Base-by-base conservation (phyloP, 2,113 vertebrate genomes). In the Otis tarda region DNA sequence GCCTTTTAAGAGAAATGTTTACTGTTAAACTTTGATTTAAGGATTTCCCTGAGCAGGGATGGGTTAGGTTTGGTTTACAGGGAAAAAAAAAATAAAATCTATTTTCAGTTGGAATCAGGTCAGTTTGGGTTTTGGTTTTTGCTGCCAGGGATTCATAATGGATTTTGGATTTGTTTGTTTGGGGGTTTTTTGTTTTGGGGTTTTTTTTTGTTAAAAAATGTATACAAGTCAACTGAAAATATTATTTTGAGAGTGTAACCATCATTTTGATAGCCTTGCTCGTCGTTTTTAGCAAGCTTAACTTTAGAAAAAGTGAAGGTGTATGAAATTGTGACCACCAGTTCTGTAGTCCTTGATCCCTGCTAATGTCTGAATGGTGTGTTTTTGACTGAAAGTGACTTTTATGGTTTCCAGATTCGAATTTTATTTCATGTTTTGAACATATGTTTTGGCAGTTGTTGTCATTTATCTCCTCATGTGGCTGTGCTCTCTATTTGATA, bases 391-490 rank as follows among this genome's bases (percentile, higher is more conserved):
- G 59, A 78, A 92, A 71, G 52, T 76, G 63, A 85, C 83, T 84
- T 77, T 88, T 95, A 87, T 78, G 53, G 49, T 91, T 95, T 97
- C 81, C 83, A 89, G 59, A 87, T 61, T 93, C 45, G 92, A 84
- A 88, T 94, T 94, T 59, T 93, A 78, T 95, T 89, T 93, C 39
- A 3, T 78, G 79, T 87, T 94, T 53, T 80, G 75, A 93, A 61
- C 87, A 17, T 90, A 14, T 88, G 30, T 94, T 95, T 94, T 95
- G 79, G 70, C 94, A 93, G 1, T 87, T 91, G 39, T 77, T 89
- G 90, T 77, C 63, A 47, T 75, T 89, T 96, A 55, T 94, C 90
- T 93, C 68, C 88, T 92, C 10, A 1, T 91, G 91, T 96, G 68
- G 81, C 75, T 59, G 30, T 57, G 94, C 88, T 91, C 37, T 87